Percentiles rank a stretch among this genome's conserved stretches.
Conservation (phyloP, 2,797 vertebrate species). For the Micropoecilia bifurca region DNA sequence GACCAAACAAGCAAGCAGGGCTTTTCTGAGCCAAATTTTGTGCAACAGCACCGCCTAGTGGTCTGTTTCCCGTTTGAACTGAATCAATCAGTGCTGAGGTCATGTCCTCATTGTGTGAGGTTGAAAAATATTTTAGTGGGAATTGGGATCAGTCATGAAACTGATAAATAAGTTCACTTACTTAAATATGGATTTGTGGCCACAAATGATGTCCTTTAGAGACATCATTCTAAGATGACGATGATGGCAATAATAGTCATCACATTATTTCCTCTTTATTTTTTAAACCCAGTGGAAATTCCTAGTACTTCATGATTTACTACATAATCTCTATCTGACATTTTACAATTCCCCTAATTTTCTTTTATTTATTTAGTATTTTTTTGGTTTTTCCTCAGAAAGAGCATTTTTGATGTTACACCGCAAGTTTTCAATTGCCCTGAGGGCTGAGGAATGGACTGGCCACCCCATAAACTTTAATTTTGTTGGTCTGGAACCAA, state of each 20-base stretch:
- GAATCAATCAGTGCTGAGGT: not conserved
- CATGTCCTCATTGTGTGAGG: constrained; percentile 10
- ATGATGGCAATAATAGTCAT: not conserved
- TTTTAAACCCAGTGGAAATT: not conserved
- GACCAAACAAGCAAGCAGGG: constrained; percentile 22
- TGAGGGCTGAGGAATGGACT: not conserved
- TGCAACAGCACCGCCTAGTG: constrained; percentile 54
- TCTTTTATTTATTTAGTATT: not conserved
- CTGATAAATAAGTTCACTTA: not conserved
- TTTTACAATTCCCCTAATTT: not conserved
- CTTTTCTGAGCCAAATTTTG: constrained; percentile 13
- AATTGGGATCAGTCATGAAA: not conserved
- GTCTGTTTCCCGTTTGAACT: not conserved
- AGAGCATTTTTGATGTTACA: not conserved
- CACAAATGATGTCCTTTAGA: not conserved
- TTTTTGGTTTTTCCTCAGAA: not conserved
- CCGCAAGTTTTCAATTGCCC: not conserved
- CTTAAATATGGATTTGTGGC: not conserved
- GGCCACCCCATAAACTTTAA: not conserved
- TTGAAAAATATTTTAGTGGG: not conserved
- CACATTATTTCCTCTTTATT: not conserved
- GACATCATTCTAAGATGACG: not conserved
- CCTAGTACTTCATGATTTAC: not conserved
- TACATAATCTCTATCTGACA: not conserved
- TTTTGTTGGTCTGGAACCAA: not conserved